These are phyloP conservation scores for Rostratula benghalensis DNA, from an alignment of 2,113 vertebrate genomes.

Conservation along the genomic window DNA sequence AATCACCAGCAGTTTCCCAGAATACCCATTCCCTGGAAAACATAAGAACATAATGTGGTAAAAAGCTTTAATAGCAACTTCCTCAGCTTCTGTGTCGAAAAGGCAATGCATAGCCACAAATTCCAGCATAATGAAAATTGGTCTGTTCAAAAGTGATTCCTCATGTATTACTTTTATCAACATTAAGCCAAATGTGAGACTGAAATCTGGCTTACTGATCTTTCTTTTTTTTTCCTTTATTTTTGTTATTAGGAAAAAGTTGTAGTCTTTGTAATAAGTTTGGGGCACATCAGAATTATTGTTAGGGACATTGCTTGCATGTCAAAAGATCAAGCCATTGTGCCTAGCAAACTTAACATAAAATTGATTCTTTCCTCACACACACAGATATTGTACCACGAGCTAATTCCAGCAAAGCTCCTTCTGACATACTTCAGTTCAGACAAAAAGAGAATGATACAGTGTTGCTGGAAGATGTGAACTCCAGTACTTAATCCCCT, in stretches of 20 bases:
- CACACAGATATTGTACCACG: not conserved
- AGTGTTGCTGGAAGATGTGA: not conserved
- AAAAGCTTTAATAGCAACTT: not conserved
- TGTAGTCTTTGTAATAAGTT: not conserved
- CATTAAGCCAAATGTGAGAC: not conserved
- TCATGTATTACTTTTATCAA: not conserved
- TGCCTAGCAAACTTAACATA: not conserved
- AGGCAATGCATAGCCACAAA: not conserved
- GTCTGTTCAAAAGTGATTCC: not conserved
- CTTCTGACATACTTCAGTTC: not conserved
- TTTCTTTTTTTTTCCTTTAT: not conserved
- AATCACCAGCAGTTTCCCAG: constrained; percentile 9
- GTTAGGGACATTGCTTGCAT: not conserved
- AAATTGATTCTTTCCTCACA: not conserved
- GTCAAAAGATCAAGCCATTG: not conserved
- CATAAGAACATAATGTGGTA: not conserved
- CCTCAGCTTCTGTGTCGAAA: not conserved
- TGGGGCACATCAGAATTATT: not conserved
- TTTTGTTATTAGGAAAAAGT: not conserved
- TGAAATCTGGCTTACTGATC: not conserved
- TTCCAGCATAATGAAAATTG: not conserved
- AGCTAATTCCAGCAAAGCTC: not conserved
- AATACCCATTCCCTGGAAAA: not conserved
- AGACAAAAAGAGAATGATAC: not conserved
- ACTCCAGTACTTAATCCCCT: not conserved